These are phyloP conservation scores for Drosophila barbarae DNA, from an alignment of 2,888 invertebrate species.

Conservation along the genomic window DNA sequence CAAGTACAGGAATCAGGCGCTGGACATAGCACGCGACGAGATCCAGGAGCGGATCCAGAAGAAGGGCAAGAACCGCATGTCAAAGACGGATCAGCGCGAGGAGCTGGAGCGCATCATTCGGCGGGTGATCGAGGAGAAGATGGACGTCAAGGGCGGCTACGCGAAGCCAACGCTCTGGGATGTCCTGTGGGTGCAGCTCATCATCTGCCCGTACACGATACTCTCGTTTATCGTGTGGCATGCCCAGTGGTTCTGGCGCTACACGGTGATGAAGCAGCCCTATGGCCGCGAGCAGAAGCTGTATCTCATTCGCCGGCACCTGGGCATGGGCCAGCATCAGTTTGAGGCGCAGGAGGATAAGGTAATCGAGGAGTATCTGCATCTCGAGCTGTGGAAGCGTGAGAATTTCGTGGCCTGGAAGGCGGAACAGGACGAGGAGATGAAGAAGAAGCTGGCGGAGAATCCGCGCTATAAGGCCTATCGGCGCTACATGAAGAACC, in stretches of 20 bases:
- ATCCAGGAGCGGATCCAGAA: constrained; percentile 80
- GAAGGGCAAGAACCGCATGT: constrained; percentile 82
- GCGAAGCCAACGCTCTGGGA: constrained; percentile 89
- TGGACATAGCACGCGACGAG: constrained; percentile 84
- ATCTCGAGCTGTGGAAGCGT: constrained; percentile 89
- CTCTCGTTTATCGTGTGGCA: constrained; percentile 87
- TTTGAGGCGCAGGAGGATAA: constrained; percentile 87
- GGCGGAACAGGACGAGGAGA: constrained; percentile 89
- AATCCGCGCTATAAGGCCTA: constrained; percentile 93
- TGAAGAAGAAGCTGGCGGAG: constrained; percentile 91
- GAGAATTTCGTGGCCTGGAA: constrained; percentile 91
- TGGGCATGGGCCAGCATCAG: constrained; percentile 87
- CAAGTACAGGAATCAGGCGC: constrained; percentile 91
- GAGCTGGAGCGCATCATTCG: constrained; percentile 90
- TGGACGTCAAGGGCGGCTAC: constrained; percentile 96
- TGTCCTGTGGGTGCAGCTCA: constrained; percentile 90
- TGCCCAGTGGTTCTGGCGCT: constrained; percentile 89
- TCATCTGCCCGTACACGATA: constrained; percentile 89
- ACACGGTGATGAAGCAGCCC: constrained; percentile 86
- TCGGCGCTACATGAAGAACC: constrained; percentile 93
- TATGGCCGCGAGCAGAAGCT: constrained; percentile 91
- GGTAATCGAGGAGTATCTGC: constrained; percentile 86
- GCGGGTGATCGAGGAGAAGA: constrained; percentile 92
- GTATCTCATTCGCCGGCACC: constrained; percentile 89
- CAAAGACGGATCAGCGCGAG: constrained; percentile 84